phyloP scores from a whole-genome alignment of 2,888 invertebrate genomes.

The Chaetoderma sp. region DNA sequence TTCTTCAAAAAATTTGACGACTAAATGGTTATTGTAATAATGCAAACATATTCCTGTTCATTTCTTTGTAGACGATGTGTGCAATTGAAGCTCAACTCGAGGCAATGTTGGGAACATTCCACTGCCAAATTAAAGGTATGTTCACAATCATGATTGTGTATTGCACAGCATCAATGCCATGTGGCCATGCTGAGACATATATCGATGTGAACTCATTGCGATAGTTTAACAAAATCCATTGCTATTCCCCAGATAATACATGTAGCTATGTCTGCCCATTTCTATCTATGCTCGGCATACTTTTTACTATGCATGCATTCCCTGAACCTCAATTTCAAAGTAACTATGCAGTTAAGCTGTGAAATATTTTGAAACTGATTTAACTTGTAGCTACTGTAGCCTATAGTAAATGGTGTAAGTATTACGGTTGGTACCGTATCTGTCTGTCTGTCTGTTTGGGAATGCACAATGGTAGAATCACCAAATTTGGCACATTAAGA shows the following conservation, averaged over 20 bases:
- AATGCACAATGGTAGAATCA: no score
- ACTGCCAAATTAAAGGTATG: conserved; percentile 72
- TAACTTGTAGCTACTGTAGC: neutral
- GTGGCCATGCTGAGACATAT: neutral
- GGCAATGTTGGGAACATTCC: conserved; percentile 71
- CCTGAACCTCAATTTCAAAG: neutral
- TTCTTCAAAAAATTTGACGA: no score
- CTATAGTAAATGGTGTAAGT: no score
- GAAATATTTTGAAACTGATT: neutral
- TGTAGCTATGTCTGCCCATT: neutral
- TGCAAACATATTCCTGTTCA: neutral
- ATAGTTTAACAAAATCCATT: neutral
- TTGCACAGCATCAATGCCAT: neutral
- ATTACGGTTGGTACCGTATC: no score
- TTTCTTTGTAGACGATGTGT: conserved; percentile 68
- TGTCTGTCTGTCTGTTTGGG: no score
- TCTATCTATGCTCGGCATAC: neutral
- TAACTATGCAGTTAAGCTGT: neutral
- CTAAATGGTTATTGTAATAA: no score
- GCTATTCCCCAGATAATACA: neutral
- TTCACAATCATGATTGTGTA: neutral
- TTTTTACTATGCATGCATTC: neutral
- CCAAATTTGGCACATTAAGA: no score
- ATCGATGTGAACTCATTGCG: no score
- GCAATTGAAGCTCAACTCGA: conserved; percentile 72